Percentiles rank a stretch among this genome's conserved stretches.
Evolutionary conservation across 92 coral and sea anemone genomes (phyloP).

Genomic region (Parazoanthus darwini): DNA sequence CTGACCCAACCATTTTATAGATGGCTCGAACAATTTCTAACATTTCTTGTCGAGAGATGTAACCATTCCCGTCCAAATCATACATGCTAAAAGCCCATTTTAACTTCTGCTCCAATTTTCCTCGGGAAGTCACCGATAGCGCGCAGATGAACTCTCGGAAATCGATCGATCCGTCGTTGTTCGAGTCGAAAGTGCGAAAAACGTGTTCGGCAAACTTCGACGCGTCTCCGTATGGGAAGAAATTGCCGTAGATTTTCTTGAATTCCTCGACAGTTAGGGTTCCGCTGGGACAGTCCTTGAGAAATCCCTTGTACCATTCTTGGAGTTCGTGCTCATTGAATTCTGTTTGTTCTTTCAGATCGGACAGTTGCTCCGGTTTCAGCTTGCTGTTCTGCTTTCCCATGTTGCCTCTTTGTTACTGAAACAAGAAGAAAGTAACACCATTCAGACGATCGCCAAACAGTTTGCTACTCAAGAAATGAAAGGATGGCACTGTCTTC

Average conservation of each 20-base stretch:
- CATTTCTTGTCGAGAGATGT: slow-evolving; percentile 82
- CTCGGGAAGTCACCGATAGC: slow-evolving; percentile 93
- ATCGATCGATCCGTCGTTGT: slow-evolving; percentile 83
- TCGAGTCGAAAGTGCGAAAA: slow-evolving; percentile 90
- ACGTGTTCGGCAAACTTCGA: slow-evolving; percentile 97
- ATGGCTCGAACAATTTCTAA: slow-evolving; percentile 91
- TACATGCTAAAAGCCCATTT: slow-evolving; percentile 99
- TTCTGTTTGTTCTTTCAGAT: slow-evolving; percentile 77
- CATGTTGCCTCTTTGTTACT: slow-evolving; percentile 53
- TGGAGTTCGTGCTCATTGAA: slow-evolving; percentile 90
- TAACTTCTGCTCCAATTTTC: slow-evolving; percentile 87
- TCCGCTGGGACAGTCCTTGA: slow-evolving; percentile 93
- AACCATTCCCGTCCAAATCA: slow-evolving; percentile 90
- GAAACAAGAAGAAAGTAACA: not conserved
- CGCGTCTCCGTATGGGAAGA: slow-evolving; percentile 98
- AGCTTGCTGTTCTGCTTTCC: slow-evolving; percentile 98
- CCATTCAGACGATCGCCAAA: not conserved
- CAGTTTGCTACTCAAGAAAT: not conserved
- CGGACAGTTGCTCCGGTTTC: slow-evolving; percentile 84
- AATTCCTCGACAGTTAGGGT: slow-evolving; percentile 89
- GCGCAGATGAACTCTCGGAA: slow-evolving; percentile 98
- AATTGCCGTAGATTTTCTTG: slow-evolving; percentile 93
- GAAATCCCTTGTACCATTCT: slow-evolving; percentile 96
- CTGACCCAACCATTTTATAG: slow-evolving; percentile 98
- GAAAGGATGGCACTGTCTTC: too few relatives aligned